These are phyloP conservation scores for Bombus terrestris DNA, from an alignment of 1,140 invertebrate species.

Conservation along the genomic window DNA sequence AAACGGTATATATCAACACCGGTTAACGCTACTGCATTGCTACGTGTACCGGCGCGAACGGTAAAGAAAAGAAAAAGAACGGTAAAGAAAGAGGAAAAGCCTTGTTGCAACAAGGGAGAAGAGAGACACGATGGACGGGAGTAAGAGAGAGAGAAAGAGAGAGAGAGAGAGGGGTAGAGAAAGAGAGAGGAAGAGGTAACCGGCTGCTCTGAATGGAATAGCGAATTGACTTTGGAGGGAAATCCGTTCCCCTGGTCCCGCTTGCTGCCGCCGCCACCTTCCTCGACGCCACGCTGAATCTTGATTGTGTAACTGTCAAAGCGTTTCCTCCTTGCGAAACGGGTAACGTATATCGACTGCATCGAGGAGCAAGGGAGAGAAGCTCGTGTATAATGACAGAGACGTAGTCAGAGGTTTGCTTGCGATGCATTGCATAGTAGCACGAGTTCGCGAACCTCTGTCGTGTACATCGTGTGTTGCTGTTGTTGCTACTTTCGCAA, in stretches of 20 bases:
- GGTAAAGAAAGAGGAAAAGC: neutral
- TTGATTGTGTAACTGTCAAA: constrained; percentile 72
- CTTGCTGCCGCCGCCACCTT: constrained; percentile 1
- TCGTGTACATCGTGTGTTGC: neutral
- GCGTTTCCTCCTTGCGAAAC: constrained; percentile 59
- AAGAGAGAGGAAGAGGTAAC: neutral
- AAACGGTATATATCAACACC: too few species aligned
- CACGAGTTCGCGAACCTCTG: constrained; percentile 14
- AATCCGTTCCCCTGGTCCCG: constrained; percentile 37
- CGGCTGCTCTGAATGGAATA: constrained; percentile 59
- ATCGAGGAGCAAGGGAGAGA: neutral
- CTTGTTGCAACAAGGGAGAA: neutral
- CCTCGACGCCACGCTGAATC: constrained; percentile 45
- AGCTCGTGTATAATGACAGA: neutral
- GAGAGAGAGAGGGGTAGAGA: neutral
- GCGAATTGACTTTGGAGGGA: constrained; percentile 65
- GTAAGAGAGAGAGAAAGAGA: neutral
- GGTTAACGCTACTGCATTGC: too few species aligned
- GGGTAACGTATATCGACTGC: constrained; percentile 47
- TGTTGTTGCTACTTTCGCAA: neutral
- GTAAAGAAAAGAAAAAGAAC: neutral
- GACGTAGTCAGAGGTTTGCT: neutral
- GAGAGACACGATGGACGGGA: neutral
- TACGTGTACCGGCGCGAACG: neutral
- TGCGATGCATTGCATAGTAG: constrained; percentile 6